phyloP scores from a whole-genome alignment of 30 jellyfish, hydroid and myxozoan species.

The Turritopsis dohrnii region DNA sequence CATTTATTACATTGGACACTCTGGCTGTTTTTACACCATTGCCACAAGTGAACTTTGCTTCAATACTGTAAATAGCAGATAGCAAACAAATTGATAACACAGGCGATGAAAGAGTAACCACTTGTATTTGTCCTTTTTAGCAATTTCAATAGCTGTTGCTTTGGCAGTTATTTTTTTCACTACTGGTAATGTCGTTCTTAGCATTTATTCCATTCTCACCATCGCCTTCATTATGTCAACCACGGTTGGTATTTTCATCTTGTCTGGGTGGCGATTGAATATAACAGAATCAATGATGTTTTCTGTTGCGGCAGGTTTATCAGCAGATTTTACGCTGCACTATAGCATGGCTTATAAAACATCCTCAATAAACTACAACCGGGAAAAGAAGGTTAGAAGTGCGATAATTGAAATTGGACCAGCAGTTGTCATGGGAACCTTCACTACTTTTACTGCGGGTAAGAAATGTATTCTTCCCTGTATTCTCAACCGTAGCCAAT shows the following conservation, averaged over 20 bases:
- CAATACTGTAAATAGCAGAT: background rate
- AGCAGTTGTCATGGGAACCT: constrained; percentile 88
- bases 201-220: constrained; percentile 51
- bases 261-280: constrained; percentile 83
- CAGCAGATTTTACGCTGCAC: constrained; percentile 86
- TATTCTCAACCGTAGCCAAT: no score
- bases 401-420: constrained; percentile 65
- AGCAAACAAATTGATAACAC: no score
- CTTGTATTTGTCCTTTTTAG: background rate
- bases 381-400: constrained; percentile 35
- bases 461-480: no score
- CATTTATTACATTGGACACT: no score
- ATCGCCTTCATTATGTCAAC: constrained; percentile 59
- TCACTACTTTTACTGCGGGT: constrained; percentile 87
- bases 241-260: constrained; percentile 55
- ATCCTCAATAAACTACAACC: constrained; percentile 42
- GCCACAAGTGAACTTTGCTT: no score
- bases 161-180: constrained; percentile 66
- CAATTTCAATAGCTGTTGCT: constrained; percentile 69
- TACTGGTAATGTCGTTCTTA: constrained; percentile 62
- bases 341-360: constrained; percentile 84
- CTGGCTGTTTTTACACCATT: no score
- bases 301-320: constrained; percentile 90
- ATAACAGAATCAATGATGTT: constrained; percentile 76
- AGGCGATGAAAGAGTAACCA: background rate